Percentiles rank a stretch among this genome's conserved stretches.
phyloP scores from a whole-genome alignment of 2,888 invertebrate genomes.

The Emmelina monodactyla region DNA sequence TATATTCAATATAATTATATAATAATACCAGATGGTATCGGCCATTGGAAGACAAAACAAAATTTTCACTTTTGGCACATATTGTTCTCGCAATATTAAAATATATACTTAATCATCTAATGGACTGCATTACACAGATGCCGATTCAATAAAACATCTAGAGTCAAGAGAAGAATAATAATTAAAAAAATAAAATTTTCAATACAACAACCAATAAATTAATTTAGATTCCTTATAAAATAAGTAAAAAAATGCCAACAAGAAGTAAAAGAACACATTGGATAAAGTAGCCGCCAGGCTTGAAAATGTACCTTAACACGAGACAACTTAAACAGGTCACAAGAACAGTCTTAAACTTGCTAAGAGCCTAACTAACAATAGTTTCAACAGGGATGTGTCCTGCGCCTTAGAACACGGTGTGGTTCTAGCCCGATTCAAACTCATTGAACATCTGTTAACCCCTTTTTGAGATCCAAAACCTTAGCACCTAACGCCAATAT shows the following conservation, averaged over 20 bases:
- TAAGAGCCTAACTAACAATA: constrained; percentile 63
- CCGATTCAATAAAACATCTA: constrained; percentile 45
- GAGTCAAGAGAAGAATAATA: constrained; percentile 47
- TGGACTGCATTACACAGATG: constrained; percentile 54
- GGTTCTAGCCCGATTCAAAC: constrained; percentile 40
- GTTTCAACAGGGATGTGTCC: constrained; percentile 64
- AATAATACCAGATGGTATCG: constrained; percentile 7
- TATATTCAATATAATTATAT: background rate
- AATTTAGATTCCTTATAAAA: constrained; percentile 66
- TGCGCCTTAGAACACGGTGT: constrained; percentile 62
- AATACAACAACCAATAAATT: constrained; percentile 67
- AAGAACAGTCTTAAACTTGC: constrained; percentile 67
- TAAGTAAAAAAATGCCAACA: constrained; percentile 66
- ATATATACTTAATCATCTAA: constrained; percentile 25
- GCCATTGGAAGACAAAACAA: constrained; percentile 40
- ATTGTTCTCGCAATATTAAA: constrained; percentile 19
- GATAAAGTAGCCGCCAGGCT: constrained; percentile 36
- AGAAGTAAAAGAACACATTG: constrained; percentile 65
- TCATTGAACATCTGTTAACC: constrained; percentile 24
- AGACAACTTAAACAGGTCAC: constrained; percentile 67
- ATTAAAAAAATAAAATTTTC: constrained; percentile 49
- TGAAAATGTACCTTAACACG: constrained; percentile 43
- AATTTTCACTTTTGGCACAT: constrained; percentile 42
- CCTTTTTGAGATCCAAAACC: constrained; percentile 50
- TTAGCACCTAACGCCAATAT: constrained; percentile 48